Conservation (phyloP, 2,797 vertebrate genomes). For the Aselliscus stoliczkanus region DNA sequence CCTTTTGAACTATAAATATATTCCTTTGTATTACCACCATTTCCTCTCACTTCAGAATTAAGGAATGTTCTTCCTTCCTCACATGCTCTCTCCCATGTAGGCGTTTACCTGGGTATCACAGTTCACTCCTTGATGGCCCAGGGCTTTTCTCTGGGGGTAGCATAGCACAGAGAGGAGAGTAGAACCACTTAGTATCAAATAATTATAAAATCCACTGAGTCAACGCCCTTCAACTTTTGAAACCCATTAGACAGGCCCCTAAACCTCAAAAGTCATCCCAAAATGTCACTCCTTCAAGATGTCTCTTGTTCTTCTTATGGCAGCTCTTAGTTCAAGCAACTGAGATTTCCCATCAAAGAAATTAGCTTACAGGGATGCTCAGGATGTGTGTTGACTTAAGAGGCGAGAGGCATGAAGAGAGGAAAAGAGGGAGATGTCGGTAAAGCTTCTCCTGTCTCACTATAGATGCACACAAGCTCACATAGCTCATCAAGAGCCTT, state of each 20-base stretch:
- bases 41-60: neutral
- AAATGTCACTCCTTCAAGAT: neutral
- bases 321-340: neutral
- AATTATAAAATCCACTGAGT: neutral
- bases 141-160: neutral
- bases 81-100: rapidly evolving
- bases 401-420: neutral
- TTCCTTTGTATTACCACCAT: too few species aligned
- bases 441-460: neutral
- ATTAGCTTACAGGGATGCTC: neutral
- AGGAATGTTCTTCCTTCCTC: neutral
- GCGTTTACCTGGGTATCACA: neutral
- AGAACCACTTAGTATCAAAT: neutral
- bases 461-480: neutral
- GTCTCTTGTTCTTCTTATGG: neutral
- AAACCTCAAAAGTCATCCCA: neutral
- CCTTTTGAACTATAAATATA: neutral
- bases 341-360: neutral
- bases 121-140: neutral
- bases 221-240: neutral
- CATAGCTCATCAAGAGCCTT: neutral
- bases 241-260: neutral
- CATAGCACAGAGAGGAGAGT: neutral
- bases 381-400: too few species aligned
- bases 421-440: neutral